Base-by-base conservation (phyloP, 92 coral and sea anemone species). In the Metridium senile region DNA sequence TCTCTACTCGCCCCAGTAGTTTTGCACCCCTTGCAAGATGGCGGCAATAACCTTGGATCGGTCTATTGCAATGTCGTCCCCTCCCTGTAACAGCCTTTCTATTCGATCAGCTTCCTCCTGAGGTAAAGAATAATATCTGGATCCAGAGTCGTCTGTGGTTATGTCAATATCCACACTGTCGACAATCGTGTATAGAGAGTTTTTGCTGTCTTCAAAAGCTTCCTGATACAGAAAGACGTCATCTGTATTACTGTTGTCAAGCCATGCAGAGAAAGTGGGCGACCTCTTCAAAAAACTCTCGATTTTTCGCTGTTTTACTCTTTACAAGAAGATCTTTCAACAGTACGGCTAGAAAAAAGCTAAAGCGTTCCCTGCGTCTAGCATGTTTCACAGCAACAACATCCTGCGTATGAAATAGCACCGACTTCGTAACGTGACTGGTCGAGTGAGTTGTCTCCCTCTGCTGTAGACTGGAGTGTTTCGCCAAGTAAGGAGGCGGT, bases 51-150 rank as follows among this genome's bases (percentile, higher is more conserved):
- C n/a, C n/a, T n/a, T n/a, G n/a, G n/a, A n/a, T n/a, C n/a, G n/a
- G n/a, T n/a, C n/a, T n/a, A n/a, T n/a, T n/a, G n/a, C n/a, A n/a
- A n/a, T 75, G 43, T 76, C 78, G 62, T 61, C 77, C 52, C 82
- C 87, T 28, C 73, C 87, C 76, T 83, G 80, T 62, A 83, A 77
- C 62, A 28, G 74, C 54, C 78, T 74, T 70, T 76, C 87, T 65
- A 76, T 83, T 68, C 74, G 68, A 57, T 59, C 57, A 58, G 62
- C 88, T 71, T 84, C 80, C 56, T 84, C 80, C 67, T 78, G 79
- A 9, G 79, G 72, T 59, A 83, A 58, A 58, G 88, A 68, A 53
- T 83, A 83, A 70, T 31, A 45, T 72, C 74, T 77, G 22, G 68
- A 31, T 61, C 75, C 70, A 45, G 57, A 69, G 21, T 56, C 70